Evolutionary conservation across 2,113 vertebrate species (phyloP).

Genomic region (Sinocyclocheilus maitianheensis): DNA sequence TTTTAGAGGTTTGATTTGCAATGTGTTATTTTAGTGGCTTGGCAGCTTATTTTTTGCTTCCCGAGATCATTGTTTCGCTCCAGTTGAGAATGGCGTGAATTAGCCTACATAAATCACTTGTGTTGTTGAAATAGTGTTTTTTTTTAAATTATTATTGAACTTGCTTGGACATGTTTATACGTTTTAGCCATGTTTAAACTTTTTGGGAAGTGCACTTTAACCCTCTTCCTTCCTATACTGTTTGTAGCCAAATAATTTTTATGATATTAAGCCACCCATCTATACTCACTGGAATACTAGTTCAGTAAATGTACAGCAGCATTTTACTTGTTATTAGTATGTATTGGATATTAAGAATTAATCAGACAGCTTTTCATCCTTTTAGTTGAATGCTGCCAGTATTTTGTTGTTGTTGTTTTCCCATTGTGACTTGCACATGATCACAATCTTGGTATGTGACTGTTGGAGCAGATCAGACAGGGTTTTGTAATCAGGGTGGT

Average conservation of each 20-base stretch:
- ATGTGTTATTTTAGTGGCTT: not conserved
- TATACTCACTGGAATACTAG: not conserved
- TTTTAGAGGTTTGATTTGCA: not conserved
- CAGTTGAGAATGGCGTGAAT: not conserved
- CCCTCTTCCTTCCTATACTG: not conserved
- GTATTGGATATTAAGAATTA: not conserved
- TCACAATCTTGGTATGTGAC: not conserved
- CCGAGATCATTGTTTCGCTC: not conserved
- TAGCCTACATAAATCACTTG: not conserved
- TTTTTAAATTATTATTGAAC: not conserved
- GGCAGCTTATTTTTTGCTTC: not conserved
- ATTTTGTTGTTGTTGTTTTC: not conserved
- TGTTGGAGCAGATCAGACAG: not conserved
- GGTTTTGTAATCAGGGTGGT: not conserved
- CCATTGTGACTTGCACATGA: not conserved
- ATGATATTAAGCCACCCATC: not conserved
- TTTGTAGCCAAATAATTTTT: not conserved
- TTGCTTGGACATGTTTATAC: not conserved
- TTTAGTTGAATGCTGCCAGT: not conserved
- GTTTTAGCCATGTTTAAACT: slow-evolving; percentile 1
- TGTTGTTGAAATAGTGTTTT: not conserved
- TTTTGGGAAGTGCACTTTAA: not conserved
- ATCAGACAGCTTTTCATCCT: not conserved
- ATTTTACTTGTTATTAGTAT: not conserved
- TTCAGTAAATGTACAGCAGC: not conserved